Base-by-base conservation (phyloP, 1,140 invertebrate species). In the Acyrthosiphon pisum region DNA sequence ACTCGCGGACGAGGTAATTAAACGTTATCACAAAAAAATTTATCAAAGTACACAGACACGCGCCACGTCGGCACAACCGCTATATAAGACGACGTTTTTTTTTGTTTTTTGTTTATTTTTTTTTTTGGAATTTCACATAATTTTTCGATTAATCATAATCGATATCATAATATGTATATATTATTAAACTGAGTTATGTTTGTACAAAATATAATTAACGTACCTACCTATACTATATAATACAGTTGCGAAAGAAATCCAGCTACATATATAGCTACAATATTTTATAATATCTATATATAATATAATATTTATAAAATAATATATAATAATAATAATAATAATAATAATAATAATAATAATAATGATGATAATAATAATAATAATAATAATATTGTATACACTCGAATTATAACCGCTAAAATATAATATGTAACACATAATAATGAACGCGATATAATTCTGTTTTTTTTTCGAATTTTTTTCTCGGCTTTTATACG, bases 181-280 rank as follows among this genome's bases (percentile, higher is more conserved):
- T n/a, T 76, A 76, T 53, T 53, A 22, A 53, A 53, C 60, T 76
- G n/a, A 76, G 14, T 76, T 76, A 76, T 76, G 60, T 76, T 30
- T 76, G 60, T 76, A 76, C 60, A 76, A 76, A 76, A 76, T 60
- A 60, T 76, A 76, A 76, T 76, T 76, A 76, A 76, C 60, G 60
- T 76, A 76, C 60, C 30, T n/a, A 76, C n/a, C 14, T n/a, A 76
- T 53, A n/a, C 7, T 68, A 60, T 53, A 26, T 76, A 76, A 76
- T 76, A 76, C 60, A 76, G 60, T 30, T 18, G 60, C 60, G n/a
- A 35, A 76, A 76, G n/a, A 76, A 76, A 76, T 76, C 60, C 30
- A 41, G 41, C 41, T 76, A 76, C 60, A 76, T 50, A 14, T 76
- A n/a, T n/a, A n/a, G n/a, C n/a, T n/a, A n/a, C 60, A n/a, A 76